These are phyloP conservation scores for Spicauda simplicius DNA, from an alignment of 2,888 invertebrate species.

Conservation along the genomic window DNA sequence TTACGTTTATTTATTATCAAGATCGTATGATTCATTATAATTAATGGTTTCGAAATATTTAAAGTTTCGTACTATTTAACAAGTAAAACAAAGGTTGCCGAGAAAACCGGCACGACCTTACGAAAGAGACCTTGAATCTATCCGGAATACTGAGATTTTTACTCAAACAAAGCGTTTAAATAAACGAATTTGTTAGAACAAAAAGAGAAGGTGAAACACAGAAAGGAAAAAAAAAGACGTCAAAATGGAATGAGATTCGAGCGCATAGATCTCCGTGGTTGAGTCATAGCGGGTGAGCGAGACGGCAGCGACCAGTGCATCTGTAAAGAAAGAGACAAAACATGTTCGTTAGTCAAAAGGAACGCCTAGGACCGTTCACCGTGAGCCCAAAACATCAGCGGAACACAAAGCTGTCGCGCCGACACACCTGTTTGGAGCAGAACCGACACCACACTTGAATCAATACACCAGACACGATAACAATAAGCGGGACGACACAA, in stretches of 20 bases:
- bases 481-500: constrained; percentile 56
- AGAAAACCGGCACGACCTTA: constrained; percentile 13
- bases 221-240: constrained; percentile 28
- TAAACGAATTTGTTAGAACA: constrained; percentile 30
- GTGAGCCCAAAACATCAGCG: constrained; percentile 53
- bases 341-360: constrained; percentile 64
- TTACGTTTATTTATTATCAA: neutral
- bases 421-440: constrained; percentile 63
- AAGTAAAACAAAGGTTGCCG: constrained; percentile 15
- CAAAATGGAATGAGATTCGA: constrained; percentile 29
- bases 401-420: constrained; percentile 68
- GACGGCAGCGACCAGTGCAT: constrained; percentile 60
- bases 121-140: constrained; percentile 24
- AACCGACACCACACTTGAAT: constrained; percentile 66
- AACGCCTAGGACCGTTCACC: constrained; percentile 67
- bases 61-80: constrained; percentile 1
- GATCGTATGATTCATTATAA: neutral
- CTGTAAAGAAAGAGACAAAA: constrained; percentile 81
- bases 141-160: constrained; percentile 19
- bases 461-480: constrained; percentile 56
- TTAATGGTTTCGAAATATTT: constrained; percentile 1
- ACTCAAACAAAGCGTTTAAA: constrained; percentile 29
- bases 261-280: constrained; percentile 33
- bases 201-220: constrained; percentile 36
- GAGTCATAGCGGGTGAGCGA: constrained; percentile 50